phyloP scores from a whole-genome alignment of 2,888 invertebrate genomes.

The Dorcus hopei region DNA sequence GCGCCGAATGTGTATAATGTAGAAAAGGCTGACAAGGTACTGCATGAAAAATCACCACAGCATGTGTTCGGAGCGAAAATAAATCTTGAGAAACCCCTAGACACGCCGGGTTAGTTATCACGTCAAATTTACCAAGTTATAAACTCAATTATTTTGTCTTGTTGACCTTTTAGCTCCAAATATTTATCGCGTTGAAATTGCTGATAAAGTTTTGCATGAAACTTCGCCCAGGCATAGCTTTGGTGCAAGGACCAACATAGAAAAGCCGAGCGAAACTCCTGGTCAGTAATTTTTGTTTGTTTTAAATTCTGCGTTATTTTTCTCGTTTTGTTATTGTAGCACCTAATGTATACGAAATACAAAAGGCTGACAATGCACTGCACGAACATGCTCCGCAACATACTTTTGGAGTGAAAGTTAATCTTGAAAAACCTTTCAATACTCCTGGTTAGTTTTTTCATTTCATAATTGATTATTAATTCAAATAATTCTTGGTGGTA shows the following conservation, averaged over 20 bases:
- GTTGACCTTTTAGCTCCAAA: conserved; percentile 35
- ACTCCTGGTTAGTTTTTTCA: conserved; percentile 2
- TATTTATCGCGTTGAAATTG: conserved; percentile 43
- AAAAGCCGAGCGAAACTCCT: neutral
- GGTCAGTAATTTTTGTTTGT: neutral
- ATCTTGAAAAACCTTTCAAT: neutral
- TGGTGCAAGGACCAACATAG: conserved; percentile 6
- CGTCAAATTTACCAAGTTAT: neutral
- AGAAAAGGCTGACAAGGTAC: conserved; percentile 33
- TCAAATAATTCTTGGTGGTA: too few relatives aligned
- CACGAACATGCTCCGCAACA: conserved; percentile 9
- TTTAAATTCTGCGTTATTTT: neutral
- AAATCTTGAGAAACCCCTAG: neutral
- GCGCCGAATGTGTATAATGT: conserved; percentile 45
- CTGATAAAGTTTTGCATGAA: conserved; percentile 15
- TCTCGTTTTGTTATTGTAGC: conserved; percentile 22
- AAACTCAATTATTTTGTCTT: too few relatives aligned
- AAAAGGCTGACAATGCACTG: conserved; percentile 29
- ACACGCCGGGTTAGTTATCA: neutral
- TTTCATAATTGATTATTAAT: neutral
- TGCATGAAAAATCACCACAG: conserved; percentile 10
- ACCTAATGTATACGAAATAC: conserved; percentile 45
- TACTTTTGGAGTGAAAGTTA: conserved; percentile 6
- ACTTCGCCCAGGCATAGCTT: conserved; percentile 7
- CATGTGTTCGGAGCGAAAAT: conserved; percentile 5